A percentile compares a stretch with the other conserved stretches of the same genome.
These are phyloP conservation scores for Leptinotarsa undecemlineata DNA, from an alignment of 1,140 invertebrate genomes.

Conservation along the genomic window DNA sequence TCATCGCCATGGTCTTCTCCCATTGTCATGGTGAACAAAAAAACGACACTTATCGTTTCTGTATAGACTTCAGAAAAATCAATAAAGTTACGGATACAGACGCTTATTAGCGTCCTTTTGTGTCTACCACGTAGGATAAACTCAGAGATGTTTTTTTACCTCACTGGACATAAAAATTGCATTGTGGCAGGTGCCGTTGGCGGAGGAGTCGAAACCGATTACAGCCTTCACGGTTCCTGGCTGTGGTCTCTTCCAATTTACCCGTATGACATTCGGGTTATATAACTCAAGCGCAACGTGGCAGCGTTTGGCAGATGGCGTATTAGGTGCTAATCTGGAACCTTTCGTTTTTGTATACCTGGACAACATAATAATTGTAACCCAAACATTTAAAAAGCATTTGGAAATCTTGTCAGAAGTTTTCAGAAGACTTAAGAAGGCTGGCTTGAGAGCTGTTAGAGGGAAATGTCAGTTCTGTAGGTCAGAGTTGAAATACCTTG, in stretches of 20 bases:
- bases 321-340: conserved; percentile 33
- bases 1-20: conserved; percentile 7
- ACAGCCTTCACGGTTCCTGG: conserved; percentile 43
- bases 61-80: neutral
- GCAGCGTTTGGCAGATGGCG: conserved; percentile 28
- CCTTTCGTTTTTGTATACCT: conserved; percentile 42
- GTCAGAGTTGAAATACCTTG: conserved; percentile 46
- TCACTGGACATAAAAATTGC: neutral
- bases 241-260: conserved; percentile 53
- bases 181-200: neutral
- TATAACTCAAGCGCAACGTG: conserved; percentile 49
- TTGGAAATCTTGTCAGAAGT: conserved; percentile 34
- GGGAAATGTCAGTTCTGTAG: conserved; percentile 49
- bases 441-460: conserved; percentile 44
- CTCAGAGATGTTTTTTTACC: neutral
- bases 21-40: neutral
- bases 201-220: neutral
- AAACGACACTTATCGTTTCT: conserved; percentile 24
- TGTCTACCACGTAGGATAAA: neutral
- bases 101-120: neutral
- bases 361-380: conserved; percentile 42
- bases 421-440: conserved; percentile 39
- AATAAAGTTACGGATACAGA: neutral
- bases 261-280: conserved; percentile 56
- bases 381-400: conserved; percentile 34